Conservation (phyloP, 2,888 invertebrate species). For the Cosmia trapezina region DNA sequence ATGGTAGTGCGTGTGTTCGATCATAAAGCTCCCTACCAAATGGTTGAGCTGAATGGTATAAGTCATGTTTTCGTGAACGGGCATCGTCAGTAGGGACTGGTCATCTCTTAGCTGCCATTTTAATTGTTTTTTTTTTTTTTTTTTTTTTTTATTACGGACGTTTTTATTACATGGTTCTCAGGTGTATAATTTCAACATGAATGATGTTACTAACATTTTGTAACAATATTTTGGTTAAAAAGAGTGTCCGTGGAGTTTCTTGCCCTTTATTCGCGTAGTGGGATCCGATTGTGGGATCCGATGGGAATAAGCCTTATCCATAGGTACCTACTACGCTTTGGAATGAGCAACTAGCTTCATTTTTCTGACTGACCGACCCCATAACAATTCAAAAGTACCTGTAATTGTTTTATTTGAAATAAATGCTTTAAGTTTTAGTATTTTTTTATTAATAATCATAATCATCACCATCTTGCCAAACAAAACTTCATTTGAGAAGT, state of each 20-base stretch:
- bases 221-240: too few species aligned
- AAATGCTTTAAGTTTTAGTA: not conserved
- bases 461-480: not conserved
- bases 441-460: not conserved
- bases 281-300: too few species aligned
- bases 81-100: too few species aligned
- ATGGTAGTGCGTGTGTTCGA: too few species aligned
- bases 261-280: too few species aligned
- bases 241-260: not conserved
- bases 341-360: not conserved
- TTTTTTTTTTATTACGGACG: not conserved
- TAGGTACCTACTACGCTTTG: not conserved
- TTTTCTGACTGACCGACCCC: not conserved
- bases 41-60: too few species aligned
- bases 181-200: not conserved
- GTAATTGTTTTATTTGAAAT: not conserved
- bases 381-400: not conserved
- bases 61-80: too few species aligned
- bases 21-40: too few species aligned
- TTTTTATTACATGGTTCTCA: not conserved
- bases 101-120: too few species aligned
- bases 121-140: too few species aligned
- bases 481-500: conserved; percentile 7
- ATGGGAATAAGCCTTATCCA: too few species aligned
- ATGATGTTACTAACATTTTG: too few species aligned